Base-by-base conservation (phyloP, 1,140 invertebrate species). In the Adoxophyes honmai region DNA sequence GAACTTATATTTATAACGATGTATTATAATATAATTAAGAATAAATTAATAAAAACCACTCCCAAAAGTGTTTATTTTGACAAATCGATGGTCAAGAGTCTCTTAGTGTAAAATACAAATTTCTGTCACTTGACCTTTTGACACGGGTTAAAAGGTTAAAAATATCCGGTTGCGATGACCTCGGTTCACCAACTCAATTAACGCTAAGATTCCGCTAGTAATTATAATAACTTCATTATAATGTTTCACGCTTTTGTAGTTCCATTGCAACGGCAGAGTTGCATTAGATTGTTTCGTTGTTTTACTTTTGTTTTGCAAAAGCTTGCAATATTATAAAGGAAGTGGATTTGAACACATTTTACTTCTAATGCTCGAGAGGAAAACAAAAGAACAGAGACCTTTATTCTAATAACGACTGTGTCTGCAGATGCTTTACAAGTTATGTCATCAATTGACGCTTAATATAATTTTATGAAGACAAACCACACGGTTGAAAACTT, bases 101-200 rank as follows among this genome's bases (percentile, higher is more conserved):
- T 21, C 42, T 28, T n/a, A 18, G 16, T 21, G 39, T 44, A 33
- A 48, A 2, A 3, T n/a, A 48, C 21, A 5, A 36, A 36, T 36
- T 18, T 28, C n/a, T 44, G 42, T 48, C 42, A 8, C 42, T 48
- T 48, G 42, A 48, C 42, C 42, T 48, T 48, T 48, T 28, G 34
- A 36, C n/a, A 18, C n/a, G 5, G 21, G 10, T 6, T 11, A 28
- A 48, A 28, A 28, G 21, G 21, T 28, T 28, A 28, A 28, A 28
- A 28, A 28, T 28, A 28, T 28, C 21, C 21, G 18, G 16, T 21
- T 21, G 16, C 18, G 42, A 10, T 48, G 21, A 48, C 42, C 42
- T 48, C 28, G 42, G 42, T 33, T 6, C 21, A 28, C n/a, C n/a
- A 28, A 6, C 21, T 28, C 21, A 28, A 28, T 28, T 28, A 28